Evolutionary conservation across 2,888 invertebrate species (phyloP), one percentile per base, ranked within the genome.

Genomic region (Mamestra brassicae): DNA sequence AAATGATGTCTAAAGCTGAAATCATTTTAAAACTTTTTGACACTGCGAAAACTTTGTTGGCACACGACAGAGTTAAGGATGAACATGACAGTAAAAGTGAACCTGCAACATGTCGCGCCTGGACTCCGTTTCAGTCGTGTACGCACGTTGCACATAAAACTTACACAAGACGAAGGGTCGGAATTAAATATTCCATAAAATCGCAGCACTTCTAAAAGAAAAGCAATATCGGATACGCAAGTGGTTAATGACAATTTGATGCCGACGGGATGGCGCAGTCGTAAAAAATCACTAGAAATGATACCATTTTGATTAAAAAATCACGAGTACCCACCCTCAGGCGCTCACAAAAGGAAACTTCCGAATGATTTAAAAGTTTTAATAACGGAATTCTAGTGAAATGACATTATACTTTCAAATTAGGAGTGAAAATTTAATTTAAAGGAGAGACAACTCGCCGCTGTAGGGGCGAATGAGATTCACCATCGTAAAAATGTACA

Each of bases 331-430:
- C 90, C 94, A 94, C 95, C 95, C 95, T 93, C 87, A 92, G 90
- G 89, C 86, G 90, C 90, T 89, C 88, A 91, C 93, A 91, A 90
- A 93, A 92, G 91, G 92, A 93, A 94, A 94, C 93, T 94, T 95
- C 93, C 93, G 94, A 95, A 97, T 97, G 96, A 97, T 97, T 96
- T 96, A 96, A 96, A 96, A 96, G 95, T 96, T 97, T 96, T 97
- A 97, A 96, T 97, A 97, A 96, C 96, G 94, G 92, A 95, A 95
- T 96, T 94, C 96, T 95, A 97, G 95, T 96, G 94, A 95, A 95
- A 97, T 96, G 96, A 96, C 97, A 96, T 97, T 97, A 97, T 96
- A 97, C 96, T 97, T 97, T 97, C 96, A 97, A 97, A 97, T 97
- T 97, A 95, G 95, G 96, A 96, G 96, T 96, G 96, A 96, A 97